phyloP scores from a whole-genome alignment of 2,113 vertebrate species.

The Carassius carassius region DNA sequence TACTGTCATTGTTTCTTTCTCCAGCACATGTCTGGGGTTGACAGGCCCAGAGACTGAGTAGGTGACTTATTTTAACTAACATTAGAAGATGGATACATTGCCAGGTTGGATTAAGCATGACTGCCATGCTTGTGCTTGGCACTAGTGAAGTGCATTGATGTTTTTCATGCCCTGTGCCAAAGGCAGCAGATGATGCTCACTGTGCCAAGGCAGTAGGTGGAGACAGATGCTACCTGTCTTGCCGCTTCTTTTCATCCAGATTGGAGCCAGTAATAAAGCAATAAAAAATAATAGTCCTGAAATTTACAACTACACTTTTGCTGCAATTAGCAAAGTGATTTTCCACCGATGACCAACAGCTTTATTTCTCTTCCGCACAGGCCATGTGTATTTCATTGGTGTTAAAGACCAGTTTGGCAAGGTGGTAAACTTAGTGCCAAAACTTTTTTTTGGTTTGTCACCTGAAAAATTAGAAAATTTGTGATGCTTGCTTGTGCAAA shows the following conservation, averaged over 20 bases:
- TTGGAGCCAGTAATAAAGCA: conserved; percentile 76
- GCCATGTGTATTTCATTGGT: conserved; percentile 24
- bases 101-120: conserved; percentile 71
- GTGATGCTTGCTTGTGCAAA: not conserved
- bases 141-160: conserved; percentile 80
- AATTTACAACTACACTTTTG: conserved; percentile 68
- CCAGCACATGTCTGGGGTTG: conserved; percentile 25
- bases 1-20: conserved; percentile 5
- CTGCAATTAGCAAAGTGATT: conserved; percentile 67
- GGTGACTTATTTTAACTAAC: conserved; percentile 50
- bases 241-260: conserved; percentile 71
- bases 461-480: not conserved
- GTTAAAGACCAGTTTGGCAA: not conserved
- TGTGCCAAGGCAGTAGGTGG: conserved; percentile 80
- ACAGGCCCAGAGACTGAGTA: conserved; percentile 29
- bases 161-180: conserved; percentile 77
- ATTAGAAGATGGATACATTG: conserved; percentile 50
- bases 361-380: conserved; percentile 45
- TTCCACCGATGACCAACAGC: conserved; percentile 55
- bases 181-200: conserved; percentile 76
- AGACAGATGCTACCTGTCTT: conserved; percentile 83
- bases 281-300: conserved; percentile 74
- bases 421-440: not conserved
- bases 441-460: not conserved
- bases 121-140: conserved; percentile 75